Evolutionary conservation across 1,140 invertebrate species (phyloP).

Genomic region (Lamellibrachia luymesi): DNA sequence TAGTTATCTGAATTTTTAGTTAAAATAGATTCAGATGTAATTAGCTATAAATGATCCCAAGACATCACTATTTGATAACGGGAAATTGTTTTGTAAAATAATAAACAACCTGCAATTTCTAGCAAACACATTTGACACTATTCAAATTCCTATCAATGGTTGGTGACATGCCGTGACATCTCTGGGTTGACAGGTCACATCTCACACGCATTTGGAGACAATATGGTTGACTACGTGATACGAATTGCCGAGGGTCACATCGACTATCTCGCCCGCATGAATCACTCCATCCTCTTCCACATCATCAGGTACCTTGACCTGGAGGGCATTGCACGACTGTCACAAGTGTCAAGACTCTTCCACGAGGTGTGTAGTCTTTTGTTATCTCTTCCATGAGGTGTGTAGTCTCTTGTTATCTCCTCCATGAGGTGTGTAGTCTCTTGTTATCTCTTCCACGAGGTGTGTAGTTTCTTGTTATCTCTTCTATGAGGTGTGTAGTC

Average conservation of each 20-base stretch:
- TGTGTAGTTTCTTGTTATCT: not conserved
- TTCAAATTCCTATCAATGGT: not conserved
- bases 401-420: not conserved
- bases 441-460: slow-evolving; percentile 19
- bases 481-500: not conserved
- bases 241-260: slow-evolving; percentile 22
- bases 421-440: not conserved
- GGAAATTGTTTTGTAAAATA: too few species aligned
- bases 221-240: slow-evolving; percentile 26
- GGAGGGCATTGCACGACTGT: slow-evolving; percentile 26
- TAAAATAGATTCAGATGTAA: too few species aligned
- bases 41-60: too few species aligned
- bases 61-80: too few species aligned
- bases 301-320: slow-evolving; percentile 24
- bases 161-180: not conserved
- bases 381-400: not conserved
- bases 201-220: slow-evolving; percentile 22
- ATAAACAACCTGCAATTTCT: too few species aligned
- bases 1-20: too few species aligned
- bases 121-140: too few species aligned
- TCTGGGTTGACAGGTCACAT: slow-evolving; percentile 26
- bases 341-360: slow-evolving; percentile 20
- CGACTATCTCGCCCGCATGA: slow-evolving; percentile 28
- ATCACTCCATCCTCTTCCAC: slow-evolving; percentile 7
- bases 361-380: slow-evolving; percentile 16